phyloP scores from a whole-genome alignment of 2,888 invertebrate genomes.

The Miltochrista miniata region DNA sequence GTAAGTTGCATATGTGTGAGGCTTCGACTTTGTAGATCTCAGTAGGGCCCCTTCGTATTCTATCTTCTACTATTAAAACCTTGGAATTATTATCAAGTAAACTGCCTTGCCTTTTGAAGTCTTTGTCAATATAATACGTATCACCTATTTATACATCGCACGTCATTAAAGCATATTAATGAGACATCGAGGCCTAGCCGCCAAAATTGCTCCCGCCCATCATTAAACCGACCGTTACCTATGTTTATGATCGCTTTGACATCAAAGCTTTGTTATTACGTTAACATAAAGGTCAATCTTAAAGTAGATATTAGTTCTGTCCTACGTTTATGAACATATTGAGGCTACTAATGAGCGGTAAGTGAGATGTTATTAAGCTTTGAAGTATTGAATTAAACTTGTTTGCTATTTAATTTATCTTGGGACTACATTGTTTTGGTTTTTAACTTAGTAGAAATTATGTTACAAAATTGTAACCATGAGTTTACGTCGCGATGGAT shows the following conservation, averaged over 20 bases:
- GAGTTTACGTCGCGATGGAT: no score
- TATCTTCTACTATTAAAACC: no score
- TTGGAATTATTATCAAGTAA: no score
- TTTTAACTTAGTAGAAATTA: no score
- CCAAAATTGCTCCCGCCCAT: slow-evolving; percentile 23
- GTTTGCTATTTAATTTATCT: not conserved
- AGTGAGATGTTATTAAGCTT: slow-evolving; percentile 9
- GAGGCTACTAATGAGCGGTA: slow-evolving; percentile 35
- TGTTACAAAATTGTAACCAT: no score
- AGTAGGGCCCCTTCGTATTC: no score
- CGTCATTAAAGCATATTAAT: slow-evolving; percentile 32
- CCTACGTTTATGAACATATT: slow-evolving; percentile 21
- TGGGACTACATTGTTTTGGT: no score
- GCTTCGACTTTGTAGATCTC: no score
- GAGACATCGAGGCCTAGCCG: slow-evolving; percentile 20
- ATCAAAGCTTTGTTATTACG: slow-evolving; percentile 39
- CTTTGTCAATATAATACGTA: not conserved
- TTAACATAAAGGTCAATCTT: slow-evolving; percentile 34
- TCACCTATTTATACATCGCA: slow-evolving; percentile 21
- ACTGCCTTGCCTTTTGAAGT: no score
- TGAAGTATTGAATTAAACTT: not conserved
- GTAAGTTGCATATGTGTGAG: no score
- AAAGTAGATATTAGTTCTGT: slow-evolving; percentile 31
- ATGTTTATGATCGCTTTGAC: slow-evolving; percentile 29
- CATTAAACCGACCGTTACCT: slow-evolving; percentile 21